Base-by-base conservation (phyloP, 2,113 vertebrate genomes). In the Cephalopterus ornatus region DNA sequence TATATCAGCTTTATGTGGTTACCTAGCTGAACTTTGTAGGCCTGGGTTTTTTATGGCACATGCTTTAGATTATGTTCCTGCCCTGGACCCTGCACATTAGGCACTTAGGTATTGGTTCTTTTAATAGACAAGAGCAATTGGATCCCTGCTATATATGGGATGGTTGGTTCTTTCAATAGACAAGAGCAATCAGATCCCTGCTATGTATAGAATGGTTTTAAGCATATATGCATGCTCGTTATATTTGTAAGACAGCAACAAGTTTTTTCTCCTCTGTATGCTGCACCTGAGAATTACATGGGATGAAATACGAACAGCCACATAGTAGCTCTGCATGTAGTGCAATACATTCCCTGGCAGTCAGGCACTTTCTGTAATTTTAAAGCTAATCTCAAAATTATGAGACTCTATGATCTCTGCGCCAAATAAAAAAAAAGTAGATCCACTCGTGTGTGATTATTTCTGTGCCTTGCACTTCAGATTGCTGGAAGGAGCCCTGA, bases 81-180 rank as follows among this genome's bases (percentile, higher is more conserved):
- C 52, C 63, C 46, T 46, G 23, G 52, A 63, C 44, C 35, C 28
- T 81, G 63, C 68, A 63, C 50, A 63, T 74, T 30, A 55, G 50
- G 16, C 3, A 1, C 42, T 91, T 74, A 77, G 14, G 13, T 83
- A 62, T 71, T 67, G 33, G 42, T 66, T 95, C 85, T 93, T 83
- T 91, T 88, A 92, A 83, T 74, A 90, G 63, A 73, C 37, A 53
- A 49, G 39, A 91, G 92, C 75, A 93, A 90, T 65, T 4, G 8
- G 75, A 93, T 89, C 75, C 42, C 82, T 92, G 46, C 77, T 94
- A 68, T 85, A 42, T 72, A 91, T 41, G 76, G 74, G 56, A 76
- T n/a, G 10, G 4, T 62, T 90, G n/a, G 37, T 68, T 97, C 85
- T 85, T 90, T 90, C 83, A 95, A 76, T 83, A 83, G 82, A 61